A percentile compares a stretch with the other conserved stretches of the same genome.
phyloP scores from a whole-genome alignment of 2,113 vertebrate genomes.

The Pagrus major region DNA sequence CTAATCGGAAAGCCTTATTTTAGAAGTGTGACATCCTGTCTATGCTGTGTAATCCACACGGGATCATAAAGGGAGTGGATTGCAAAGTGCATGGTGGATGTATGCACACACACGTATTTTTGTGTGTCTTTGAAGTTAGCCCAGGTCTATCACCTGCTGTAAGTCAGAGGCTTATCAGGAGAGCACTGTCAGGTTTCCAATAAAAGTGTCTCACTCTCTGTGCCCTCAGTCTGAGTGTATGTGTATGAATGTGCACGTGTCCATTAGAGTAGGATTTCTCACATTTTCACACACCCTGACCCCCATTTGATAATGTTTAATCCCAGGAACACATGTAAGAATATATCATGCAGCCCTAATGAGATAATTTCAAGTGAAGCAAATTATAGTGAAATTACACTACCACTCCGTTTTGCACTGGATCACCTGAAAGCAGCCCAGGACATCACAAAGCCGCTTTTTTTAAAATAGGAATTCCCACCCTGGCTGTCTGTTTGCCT shows the following conservation, averaged over 20 bases:
- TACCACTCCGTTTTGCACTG: neutral
- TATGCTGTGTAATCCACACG: constrained; percentile 60
- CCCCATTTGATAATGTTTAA: neutral
- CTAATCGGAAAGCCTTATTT: constrained; percentile 73
- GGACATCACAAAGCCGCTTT: neutral
- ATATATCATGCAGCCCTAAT: neutral
- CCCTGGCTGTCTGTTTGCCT: constrained; percentile 15
- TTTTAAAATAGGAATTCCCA: constrained; percentile 39
- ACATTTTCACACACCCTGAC: neutral
- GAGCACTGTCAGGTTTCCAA: constrained; percentile 19
- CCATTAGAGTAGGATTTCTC: neutral
- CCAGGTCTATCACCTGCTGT: constrained; percentile 23
- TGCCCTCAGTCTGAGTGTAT: neutral
- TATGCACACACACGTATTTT: neutral
- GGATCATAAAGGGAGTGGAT: constrained; percentile 33
- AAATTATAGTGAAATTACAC: constrained; percentile 11
- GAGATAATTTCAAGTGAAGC: constrained; percentile 14
- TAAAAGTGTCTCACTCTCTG: constrained; percentile 28
- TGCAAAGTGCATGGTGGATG: constrained; percentile 10
- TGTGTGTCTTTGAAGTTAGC: constrained; percentile 43
- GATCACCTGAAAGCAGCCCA: neutral
- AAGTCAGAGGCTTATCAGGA: constrained; percentile 44
- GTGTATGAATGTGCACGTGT: neutral
- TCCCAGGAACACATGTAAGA: neutral
- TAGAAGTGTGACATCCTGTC: constrained; percentile 82